Conservation (phyloP, 2,888 invertebrate genomes). For the Gandaritis pyraliata region DNA sequence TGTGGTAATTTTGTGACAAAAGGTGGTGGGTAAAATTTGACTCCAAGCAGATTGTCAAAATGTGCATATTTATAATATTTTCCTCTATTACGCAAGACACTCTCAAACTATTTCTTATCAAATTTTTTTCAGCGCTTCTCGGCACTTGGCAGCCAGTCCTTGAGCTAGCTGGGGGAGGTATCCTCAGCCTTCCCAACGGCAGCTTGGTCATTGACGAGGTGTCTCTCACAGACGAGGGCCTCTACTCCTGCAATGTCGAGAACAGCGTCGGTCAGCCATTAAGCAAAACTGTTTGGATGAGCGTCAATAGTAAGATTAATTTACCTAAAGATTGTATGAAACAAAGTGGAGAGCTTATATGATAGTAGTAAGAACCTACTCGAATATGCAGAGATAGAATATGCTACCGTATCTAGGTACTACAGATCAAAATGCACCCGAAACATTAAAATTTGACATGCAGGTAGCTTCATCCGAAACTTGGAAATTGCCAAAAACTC, state of each 20-base stretch:
- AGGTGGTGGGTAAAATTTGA: no score
- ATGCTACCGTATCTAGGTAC: no score
- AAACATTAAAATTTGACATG: no score
- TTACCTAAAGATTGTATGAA: conserved; percentile 30
- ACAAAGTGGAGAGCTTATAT: background rate
- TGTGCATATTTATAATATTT: no score
- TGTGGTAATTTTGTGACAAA: no score
- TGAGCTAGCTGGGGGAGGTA: conserved; percentile 77
- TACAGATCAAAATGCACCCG: no score
- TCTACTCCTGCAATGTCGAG: conserved; percentile 81
- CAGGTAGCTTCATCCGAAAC: no score
- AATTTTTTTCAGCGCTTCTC: conserved; percentile 58
- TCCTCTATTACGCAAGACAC: no score
- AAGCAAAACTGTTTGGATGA: conserved; percentile 81
- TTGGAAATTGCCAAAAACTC: no score
- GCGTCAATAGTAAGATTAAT: conserved; percentile 73
- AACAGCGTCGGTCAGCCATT: conserved; percentile 79
- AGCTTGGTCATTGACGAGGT: conserved; percentile 77
- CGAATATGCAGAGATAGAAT: no score
- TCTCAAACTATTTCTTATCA: background rate
- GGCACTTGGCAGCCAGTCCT: conserved; percentile 81
- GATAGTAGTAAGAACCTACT: no score
- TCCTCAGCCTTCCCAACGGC: conserved; percentile 77
- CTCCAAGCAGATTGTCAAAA: no score
- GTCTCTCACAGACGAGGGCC: conserved; percentile 73